Evolutionary conservation across 92 coral and sea anemone genomes (phyloP).

Genomic region (Blastomussa wellsi): DNA sequence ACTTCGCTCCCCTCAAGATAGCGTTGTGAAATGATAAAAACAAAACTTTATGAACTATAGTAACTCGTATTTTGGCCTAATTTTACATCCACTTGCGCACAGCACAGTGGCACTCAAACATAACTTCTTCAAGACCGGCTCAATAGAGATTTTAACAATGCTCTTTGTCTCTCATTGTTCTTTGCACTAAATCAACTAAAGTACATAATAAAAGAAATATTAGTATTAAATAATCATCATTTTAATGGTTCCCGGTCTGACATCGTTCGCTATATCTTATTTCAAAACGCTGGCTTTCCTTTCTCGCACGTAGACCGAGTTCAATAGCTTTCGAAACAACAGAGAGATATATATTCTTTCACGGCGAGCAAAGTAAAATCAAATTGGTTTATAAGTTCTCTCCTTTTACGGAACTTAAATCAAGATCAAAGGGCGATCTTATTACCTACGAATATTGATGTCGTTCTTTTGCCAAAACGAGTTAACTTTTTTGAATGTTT

Average conservation of each 20-base stretch:
- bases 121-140: neutral
- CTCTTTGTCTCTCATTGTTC: neutral
- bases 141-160: neutral
- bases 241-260: slow-evolving; percentile 9
- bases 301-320: too few species aligned
- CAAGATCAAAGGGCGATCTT: neutral
- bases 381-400: neutral
- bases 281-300: neutral
- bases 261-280: neutral
- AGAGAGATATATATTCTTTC: neutral
- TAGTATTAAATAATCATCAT: neutral
- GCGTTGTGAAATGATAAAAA: too few species aligned
- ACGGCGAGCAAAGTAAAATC: neutral
- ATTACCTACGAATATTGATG: neutral
- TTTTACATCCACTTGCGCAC: neutral
- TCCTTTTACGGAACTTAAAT: neutral
- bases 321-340: neutral
- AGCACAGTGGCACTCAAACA: neutral
- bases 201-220: neutral
- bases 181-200: neutral
- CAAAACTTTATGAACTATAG: too few species aligned
- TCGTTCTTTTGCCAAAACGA: neutral
- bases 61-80: neutral
- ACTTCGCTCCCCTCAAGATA: neutral
- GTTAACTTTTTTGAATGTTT: neutral